Conservation (phyloP, 2,888 invertebrate genomes). For the Venusia cambrica region DNA sequence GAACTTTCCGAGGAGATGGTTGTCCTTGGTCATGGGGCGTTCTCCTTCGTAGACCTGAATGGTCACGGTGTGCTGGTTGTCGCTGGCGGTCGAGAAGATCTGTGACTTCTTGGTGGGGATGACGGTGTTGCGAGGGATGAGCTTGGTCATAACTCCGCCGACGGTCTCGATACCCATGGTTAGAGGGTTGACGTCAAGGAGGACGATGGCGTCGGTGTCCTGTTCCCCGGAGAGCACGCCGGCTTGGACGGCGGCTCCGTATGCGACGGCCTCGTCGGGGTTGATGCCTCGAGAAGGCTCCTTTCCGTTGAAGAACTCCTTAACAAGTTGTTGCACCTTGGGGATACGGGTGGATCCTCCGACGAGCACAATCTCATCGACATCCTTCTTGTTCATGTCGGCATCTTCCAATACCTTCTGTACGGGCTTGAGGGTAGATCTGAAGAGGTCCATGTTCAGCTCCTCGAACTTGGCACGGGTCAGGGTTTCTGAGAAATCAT, state of each 20-base stretch:
- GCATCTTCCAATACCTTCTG: conserved; percentile 98
- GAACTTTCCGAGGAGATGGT: conserved; percentile 98
- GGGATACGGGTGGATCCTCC: conserved; percentile 99
- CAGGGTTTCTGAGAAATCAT: conserved; percentile 98
- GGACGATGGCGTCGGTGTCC: conserved; percentile 96
- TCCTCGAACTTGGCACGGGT: conserved; percentile 99
- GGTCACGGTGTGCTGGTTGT: conserved; percentile 99
- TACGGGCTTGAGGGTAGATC: conserved; percentile 96
- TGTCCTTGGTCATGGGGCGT: conserved; percentile 99
- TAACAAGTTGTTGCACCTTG: conserved; percentile 96
- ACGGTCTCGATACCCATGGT: conserved; percentile 99
- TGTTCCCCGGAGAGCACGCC: conserved; percentile 98
- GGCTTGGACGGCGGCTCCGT: conserved; percentile 99
- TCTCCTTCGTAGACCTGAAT: conserved; percentile 99
- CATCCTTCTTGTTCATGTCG: conserved; percentile 99
- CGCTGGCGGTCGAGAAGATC: conserved; percentile 99
- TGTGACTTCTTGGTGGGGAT: conserved; percentile 99
- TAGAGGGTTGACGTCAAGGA: conserved; percentile 98
- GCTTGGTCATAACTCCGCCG: conserved; percentile 99
- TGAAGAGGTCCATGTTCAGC: conserved; percentile 95
- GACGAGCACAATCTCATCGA: conserved; percentile 99
- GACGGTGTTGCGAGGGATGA: conserved; percentile 98
- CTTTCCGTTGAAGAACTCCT: conserved; percentile 98
- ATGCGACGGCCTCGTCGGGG: conserved; percentile 99
- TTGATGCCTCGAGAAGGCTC: conserved; percentile 99